A percentile compares a stretch with the other conserved stretches of the same genome.
phyloP scores from a whole-genome alignment of 2,113 vertebrate genomes.

The Leucopsar rothschildi region DNA sequence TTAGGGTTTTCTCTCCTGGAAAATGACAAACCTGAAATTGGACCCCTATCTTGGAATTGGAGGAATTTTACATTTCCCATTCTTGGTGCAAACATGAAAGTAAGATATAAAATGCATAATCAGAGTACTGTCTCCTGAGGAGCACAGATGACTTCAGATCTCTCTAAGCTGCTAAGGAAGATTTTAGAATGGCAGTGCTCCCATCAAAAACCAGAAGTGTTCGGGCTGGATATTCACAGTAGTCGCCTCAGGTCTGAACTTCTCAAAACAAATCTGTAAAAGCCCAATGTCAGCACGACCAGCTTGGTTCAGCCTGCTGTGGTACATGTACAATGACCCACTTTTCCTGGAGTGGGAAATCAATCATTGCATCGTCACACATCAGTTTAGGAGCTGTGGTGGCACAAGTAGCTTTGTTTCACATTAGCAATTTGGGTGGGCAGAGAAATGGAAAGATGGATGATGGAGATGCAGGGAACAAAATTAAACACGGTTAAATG shows the following conservation, averaged over 20 bases:
- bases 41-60: not conserved
- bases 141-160: not conserved
- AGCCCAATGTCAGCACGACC: not conserved
- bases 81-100: not conserved
- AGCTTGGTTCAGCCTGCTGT: constrained; percentile 11
- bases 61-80: not conserved
- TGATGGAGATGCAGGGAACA: constrained; percentile 49
- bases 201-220: not conserved
- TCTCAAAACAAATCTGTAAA: constrained; percentile 14
- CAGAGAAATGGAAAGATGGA: constrained; percentile 57
- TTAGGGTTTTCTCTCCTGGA: not conserved
- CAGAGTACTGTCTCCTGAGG: not conserved
- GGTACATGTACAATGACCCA: constrained; percentile 47
- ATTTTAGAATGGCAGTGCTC: not conserved
- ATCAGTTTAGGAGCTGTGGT: not conserved
- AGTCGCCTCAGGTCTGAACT: constrained; percentile 16
- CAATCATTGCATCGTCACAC: constrained; percentile 63
- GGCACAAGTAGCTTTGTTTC: constrained; percentile 28
- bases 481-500: constrained; percentile 66
- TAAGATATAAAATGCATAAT: not conserved
- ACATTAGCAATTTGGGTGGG: constrained; percentile 65
- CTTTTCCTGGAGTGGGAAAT: constrained; percentile 50
- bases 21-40: not conserved
- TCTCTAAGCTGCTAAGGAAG: not conserved
- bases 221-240: not conserved